Evolutionary conservation across 2,888 invertebrate species (phyloP).

Genomic region (Megamerina dolium): DNA sequence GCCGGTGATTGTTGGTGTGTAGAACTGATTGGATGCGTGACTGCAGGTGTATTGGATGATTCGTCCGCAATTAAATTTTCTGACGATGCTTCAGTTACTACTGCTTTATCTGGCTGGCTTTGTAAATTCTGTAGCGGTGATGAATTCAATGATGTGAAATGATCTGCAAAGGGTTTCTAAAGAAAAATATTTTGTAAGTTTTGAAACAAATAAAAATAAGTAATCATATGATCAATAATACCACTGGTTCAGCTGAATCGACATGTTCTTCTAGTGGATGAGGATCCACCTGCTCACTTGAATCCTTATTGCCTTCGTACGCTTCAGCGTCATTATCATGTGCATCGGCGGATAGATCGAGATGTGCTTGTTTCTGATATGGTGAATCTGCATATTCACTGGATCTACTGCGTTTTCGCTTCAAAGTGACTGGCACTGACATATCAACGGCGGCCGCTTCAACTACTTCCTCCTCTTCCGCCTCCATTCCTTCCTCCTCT

Average conservation of each 20-base stretch:
- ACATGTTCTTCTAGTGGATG: not conserved
- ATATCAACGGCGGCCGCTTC: not conserved
- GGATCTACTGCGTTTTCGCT: slow-evolving; percentile 27
- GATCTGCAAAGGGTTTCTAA: too few species aligned
- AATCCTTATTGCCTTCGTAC: not conserved
- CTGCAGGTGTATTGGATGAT: too few species aligned
- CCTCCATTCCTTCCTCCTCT: not conserved
- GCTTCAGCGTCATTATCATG: not conserved
- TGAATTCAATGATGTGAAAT: slow-evolving; percentile 18
- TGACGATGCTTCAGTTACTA: too few species aligned
- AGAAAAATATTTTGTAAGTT: too few species aligned
- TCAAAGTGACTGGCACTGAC: too few species aligned
- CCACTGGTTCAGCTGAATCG: not conserved
- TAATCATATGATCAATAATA: too few species aligned
- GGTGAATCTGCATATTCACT: slow-evolving; percentile 20
- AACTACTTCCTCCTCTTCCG: not conserved
- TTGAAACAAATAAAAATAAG: too few species aligned
- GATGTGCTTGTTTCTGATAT: slow-evolving; percentile 22
- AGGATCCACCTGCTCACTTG: not conserved
- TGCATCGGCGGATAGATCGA: not conserved
- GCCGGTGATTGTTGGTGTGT: too few species aligned
- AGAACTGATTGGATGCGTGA: too few species aligned
- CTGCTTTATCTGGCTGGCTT: too few species aligned
- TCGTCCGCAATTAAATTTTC: too few species aligned
- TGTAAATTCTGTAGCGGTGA: slow-evolving; percentile 19